Conservation (phyloP, 1,140 invertebrate species). For the Pseudomyrmex concolor region DNA sequence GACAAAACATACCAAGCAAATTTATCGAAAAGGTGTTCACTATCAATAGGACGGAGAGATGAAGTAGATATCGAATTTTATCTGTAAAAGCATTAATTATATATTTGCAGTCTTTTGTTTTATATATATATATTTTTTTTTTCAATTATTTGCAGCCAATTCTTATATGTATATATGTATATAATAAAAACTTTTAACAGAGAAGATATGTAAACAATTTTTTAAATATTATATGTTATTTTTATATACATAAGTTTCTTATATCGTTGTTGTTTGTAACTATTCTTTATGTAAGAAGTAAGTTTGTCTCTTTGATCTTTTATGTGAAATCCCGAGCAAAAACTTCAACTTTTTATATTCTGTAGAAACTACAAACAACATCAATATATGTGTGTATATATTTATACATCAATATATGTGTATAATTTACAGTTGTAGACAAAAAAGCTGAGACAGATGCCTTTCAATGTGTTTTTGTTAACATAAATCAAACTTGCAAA, state of each 20-base stretch:
- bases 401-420: conserved; percentile 19
- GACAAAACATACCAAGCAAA: not conserved
- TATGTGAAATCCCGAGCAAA: conserved; percentile 16
- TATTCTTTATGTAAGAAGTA: conserved; percentile 20
- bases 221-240: conserved; percentile 27
- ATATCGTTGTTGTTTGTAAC: conserved; percentile 42
- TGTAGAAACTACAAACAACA: conserved; percentile 54
- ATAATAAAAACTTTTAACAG: conserved; percentile 17
- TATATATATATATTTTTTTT: not conserved
- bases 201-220: conserved; percentile 26
- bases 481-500: no score
- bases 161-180: not conserved
- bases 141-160: conserved; percentile 31
- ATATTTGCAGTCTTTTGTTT: conserved; percentile 45
- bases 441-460: no score
- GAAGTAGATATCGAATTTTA: conserved; percentile 17
- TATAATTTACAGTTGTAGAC: no score
- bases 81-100: conserved; percentile 6
- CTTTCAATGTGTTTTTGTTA: no score
- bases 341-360: conserved; percentile 24
- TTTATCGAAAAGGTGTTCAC: not conserved
- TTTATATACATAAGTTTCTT: conserved; percentile 51
- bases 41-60: conserved; percentile 28
- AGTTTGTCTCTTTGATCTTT: not conserved
- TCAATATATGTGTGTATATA: not conserved